phyloP scores from a whole-genome alignment of 1,140 invertebrate species.

The Gonatopus flavifemur region DNA sequence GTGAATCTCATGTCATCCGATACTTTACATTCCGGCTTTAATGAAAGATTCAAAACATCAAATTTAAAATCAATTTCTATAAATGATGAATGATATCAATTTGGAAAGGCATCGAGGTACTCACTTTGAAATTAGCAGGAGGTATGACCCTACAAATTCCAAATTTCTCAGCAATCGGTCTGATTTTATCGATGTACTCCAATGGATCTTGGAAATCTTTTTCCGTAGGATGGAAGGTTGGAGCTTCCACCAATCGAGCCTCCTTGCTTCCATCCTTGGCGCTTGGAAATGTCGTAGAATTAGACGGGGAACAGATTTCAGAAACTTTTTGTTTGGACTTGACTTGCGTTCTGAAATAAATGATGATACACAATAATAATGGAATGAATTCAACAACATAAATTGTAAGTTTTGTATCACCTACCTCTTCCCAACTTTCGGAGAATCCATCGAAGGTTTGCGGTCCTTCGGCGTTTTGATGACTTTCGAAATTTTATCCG shows the following conservation, averaged over 20 bases:
- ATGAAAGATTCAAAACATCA: constrained; percentile 29
- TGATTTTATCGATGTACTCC: constrained; percentile 85
- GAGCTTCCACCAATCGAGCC: constrained; percentile 75
- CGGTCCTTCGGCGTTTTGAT: constrained; percentile 39
- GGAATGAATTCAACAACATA: not conserved
- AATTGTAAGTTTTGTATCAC: not conserved
- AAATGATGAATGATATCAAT: not conserved
- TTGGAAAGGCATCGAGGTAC: not conserved
- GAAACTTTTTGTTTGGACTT: constrained; percentile 41
- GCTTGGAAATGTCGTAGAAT: constrained; percentile 60
- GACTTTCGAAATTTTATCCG: constrained; percentile 43
- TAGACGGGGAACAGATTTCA: constrained; percentile 53
- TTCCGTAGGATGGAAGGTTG: constrained; percentile 79
- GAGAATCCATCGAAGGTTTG: constrained; percentile 36
- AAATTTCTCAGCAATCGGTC: constrained; percentile 75
- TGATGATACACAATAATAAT: constrained; percentile 1
- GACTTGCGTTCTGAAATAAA: constrained; percentile 27
- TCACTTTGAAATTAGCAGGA: constrained; percentile 79
- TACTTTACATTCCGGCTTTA: constrained; percentile 80
- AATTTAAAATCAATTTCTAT: constrained; percentile 5
- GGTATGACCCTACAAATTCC: constrained; percentile 89
- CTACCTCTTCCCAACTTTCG: constrained; percentile 37
- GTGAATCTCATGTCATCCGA: constrained; percentile 85
- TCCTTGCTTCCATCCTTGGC: constrained; percentile 49
- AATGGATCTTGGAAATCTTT: constrained; percentile 90